Percentiles rank a stretch among this genome's conserved stretches.
Evolutionary conservation across 2,113 vertebrate genomes (phyloP).

Genomic region (Hiodon tergisus): DNA sequence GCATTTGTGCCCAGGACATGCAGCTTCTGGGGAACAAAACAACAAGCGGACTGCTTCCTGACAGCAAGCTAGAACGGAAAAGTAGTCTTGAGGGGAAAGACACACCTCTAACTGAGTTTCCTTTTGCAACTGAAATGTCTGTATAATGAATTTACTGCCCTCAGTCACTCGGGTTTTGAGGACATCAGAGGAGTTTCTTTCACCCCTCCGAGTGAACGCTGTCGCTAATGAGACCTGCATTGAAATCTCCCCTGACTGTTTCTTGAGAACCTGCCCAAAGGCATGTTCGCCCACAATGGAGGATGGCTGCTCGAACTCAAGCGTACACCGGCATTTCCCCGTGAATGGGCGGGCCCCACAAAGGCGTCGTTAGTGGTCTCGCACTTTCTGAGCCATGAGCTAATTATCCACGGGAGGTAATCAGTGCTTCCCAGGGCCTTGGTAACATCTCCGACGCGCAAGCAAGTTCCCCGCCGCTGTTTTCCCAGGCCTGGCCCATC

Average conservation of each 20-base stretch:
- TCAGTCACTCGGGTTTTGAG: constrained; percentile 18
- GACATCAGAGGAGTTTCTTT: constrained; percentile 16
- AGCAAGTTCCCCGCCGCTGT: constrained; percentile 57
- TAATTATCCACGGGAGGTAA: constrained; percentile 65
- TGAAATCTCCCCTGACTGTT: constrained; percentile 64
- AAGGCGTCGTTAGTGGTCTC: constrained; percentile 65
- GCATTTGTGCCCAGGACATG: not conserved
- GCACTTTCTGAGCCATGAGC: constrained; percentile 59
- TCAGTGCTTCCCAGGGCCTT: constrained; percentile 37
- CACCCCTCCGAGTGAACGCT: constrained; percentile 55
- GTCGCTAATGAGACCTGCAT: constrained; percentile 64
- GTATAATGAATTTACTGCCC: constrained; percentile 20
- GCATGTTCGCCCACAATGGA: constrained; percentile 59
- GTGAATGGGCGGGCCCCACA: constrained; percentile 64
- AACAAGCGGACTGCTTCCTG: not conserved
- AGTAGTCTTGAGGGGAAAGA: constrained; percentile 1
- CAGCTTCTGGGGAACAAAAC: not conserved
- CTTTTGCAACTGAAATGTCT: constrained; percentile 9
- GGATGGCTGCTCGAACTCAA: constrained; percentile 58
- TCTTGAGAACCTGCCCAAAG: constrained; percentile 64
- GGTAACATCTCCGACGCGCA: constrained; percentile 53
- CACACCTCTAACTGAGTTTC: not conserved
- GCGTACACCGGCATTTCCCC: constrained; percentile 62
- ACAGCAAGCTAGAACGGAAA: not conserved
- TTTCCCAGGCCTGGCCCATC: constrained; percentile 51